Evolutionary conservation across 2,888 invertebrate genomes (phyloP).

Genomic region (Seira ritae): DNA sequence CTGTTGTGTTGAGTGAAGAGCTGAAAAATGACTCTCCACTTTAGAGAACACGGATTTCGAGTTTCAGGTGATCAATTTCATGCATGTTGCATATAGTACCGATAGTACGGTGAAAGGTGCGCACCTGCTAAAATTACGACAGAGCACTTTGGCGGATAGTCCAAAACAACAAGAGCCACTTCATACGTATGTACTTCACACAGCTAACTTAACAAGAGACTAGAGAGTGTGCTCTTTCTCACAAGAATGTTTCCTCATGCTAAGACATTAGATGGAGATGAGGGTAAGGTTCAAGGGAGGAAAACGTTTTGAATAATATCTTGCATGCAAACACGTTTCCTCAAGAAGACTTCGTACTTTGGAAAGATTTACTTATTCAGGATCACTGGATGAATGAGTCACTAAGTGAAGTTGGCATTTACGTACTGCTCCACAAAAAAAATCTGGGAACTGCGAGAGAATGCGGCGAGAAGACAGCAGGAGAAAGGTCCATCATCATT

Average conservation of each 20-base stretch:
- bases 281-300: background rate
- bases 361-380: background rate
- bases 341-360: background rate
- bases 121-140: slow-evolving; percentile 2
- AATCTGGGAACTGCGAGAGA: background rate
- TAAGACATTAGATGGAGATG: too few species aligned
- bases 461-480: background rate
- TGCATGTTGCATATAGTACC: slow-evolving; percentile 17
- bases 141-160: background rate
- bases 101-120: background rate
- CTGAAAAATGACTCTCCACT: background rate
- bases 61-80: slow-evolving; percentile 17
- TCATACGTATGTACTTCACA: background rate
- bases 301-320: background rate
- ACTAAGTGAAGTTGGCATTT: slow-evolving; percentile 19
- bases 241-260: background rate
- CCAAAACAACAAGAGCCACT: background rate
- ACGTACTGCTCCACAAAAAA: background rate
- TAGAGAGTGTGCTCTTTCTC: background rate
- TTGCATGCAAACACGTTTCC: background rate
- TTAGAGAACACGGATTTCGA: background rate
- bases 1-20: too few species aligned
- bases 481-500: slow-evolving; percentile 21
- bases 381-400: slow-evolving; percentile 15
- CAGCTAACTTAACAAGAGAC: background rate